A percentile compares a stretch with the other conserved stretches of the same genome.
Conservation (phyloP, 2,113 vertebrate genomes). For the Polypterus bichir region DNA sequence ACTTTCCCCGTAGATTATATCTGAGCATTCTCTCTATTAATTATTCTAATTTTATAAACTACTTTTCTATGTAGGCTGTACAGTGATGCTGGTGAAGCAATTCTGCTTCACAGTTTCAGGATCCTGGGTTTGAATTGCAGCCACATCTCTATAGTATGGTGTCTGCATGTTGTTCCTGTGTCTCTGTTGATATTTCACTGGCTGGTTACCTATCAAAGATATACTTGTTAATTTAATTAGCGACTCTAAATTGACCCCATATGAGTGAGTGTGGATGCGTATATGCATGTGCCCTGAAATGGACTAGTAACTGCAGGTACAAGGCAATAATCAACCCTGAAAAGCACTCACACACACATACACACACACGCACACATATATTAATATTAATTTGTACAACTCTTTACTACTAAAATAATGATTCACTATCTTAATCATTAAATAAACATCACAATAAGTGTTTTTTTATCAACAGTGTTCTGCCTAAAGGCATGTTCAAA, state of each 20-base stretch:
- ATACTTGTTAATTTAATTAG: not conserved
- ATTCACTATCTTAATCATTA: too few relatives aligned
- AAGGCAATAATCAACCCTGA: not conserved
- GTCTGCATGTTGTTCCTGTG: not conserved
- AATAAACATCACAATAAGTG: not conserved
- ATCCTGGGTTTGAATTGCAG: too few relatives aligned
- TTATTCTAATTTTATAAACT: too few relatives aligned
- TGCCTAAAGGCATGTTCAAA: not conserved
- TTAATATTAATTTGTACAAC: constrained; percentile 1
- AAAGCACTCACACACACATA: constrained; percentile 13
- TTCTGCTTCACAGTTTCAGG: too few relatives aligned
- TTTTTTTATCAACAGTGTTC: constrained; percentile 22
- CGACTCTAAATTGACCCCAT: not conserved
- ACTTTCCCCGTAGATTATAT: too few relatives aligned
- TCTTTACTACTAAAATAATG: constrained; percentile 5
- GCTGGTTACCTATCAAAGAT: not conserved
- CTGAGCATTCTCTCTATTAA: too few relatives aligned
- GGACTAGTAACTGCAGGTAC: not conserved
- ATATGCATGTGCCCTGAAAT: not conserved
- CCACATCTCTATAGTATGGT: too few relatives aligned
- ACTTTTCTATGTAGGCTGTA: too few relatives aligned
- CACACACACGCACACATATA: constrained; percentile 1
- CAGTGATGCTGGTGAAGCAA: too few relatives aligned
- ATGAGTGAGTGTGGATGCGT: not conserved
- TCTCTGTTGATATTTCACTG: not conserved